Evolutionary conservation across 2,888 invertebrate genomes (phyloP).

Genomic region (Heterodera filipjevi): DNA sequence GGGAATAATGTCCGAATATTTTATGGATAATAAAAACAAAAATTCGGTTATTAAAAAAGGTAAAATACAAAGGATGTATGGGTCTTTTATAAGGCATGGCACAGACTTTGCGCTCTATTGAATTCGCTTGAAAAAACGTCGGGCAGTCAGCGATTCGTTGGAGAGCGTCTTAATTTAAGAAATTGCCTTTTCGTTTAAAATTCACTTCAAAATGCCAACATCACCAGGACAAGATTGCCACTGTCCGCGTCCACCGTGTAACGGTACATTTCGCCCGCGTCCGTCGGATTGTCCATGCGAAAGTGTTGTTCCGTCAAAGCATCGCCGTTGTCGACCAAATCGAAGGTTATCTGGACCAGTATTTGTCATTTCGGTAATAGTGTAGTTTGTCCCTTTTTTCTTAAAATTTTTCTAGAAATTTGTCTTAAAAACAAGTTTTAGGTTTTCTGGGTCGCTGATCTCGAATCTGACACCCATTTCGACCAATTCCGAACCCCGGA

Average conservation of each 20-base stretch:
- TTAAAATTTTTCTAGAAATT: too few species aligned
- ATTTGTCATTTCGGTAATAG: too few species aligned
- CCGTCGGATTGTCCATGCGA: constrained; percentile 57
- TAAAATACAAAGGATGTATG: constrained; percentile 6
- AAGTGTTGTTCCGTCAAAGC: constrained; percentile 57
- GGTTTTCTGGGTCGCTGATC: too few species aligned
- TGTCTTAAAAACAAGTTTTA: too few species aligned
- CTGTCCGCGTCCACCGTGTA: constrained; percentile 55
- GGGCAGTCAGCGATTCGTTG: constrained; percentile 56
- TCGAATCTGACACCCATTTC: too few species aligned
- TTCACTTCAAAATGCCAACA: background rate
- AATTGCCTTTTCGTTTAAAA: background rate
- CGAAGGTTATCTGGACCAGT: constrained; percentile 60
- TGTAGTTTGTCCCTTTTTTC: too few species aligned
- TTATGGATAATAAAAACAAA: constrained; percentile 11
- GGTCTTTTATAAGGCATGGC: background rate
- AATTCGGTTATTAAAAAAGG: background rate
- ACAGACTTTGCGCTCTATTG: background rate
- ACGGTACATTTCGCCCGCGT: constrained; percentile 58
- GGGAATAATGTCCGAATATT: background rate
- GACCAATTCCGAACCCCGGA: too few species aligned
- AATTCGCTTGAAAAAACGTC: constrained; percentile 58
- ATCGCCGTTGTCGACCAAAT: constrained; percentile 41
- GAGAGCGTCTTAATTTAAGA: constrained; percentile 52
- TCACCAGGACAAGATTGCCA: constrained; percentile 54